A percentile compares a stretch with the other conserved stretches of the same genome.
Conservation (phyloP, 2,888 invertebrate genomes). For the Embidobia sp. region DNA sequence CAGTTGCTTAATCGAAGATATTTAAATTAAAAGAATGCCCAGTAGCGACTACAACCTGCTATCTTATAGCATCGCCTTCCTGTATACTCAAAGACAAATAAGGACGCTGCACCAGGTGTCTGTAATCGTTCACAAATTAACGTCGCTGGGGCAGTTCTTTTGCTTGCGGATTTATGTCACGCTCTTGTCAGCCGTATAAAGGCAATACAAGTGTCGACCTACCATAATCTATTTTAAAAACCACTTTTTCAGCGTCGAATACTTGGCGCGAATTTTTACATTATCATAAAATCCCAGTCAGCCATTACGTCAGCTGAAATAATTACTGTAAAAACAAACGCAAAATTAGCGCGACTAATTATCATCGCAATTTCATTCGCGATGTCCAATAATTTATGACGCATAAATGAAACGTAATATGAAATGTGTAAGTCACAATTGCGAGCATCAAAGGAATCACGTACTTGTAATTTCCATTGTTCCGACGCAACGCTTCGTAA, state of each 20-base stretch:
- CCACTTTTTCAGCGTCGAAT: constrained; percentile 5
- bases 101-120: constrained; percentile 75
- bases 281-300: background rate
- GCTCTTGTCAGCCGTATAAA: constrained; percentile 72
- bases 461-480: constrained; percentile 48
- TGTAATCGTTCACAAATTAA: constrained; percentile 81
- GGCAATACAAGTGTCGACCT: constrained; percentile 71
- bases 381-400: constrained; percentile 9
- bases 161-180: constrained; percentile 71
- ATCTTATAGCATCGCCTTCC: constrained; percentile 4
- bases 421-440: constrained; percentile 25
- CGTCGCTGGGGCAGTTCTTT: constrained; percentile 77
- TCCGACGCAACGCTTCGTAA: constrained; percentile 34
- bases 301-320: background rate
- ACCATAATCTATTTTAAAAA: constrained; percentile 69
- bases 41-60: too few species aligned
- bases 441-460: constrained; percentile 19
- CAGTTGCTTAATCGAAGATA: too few species aligned
- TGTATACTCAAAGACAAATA: constrained; percentile 50
- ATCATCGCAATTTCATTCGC: constrained; percentile 11
- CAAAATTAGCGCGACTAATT: background rate
- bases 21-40: too few species aligned
- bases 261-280: constrained; percentile 2
- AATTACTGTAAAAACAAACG: background rate
- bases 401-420: constrained; percentile 41